A percentile compares a stretch with the other conserved stretches of the same genome.
These are phyloP conservation scores for Drosophila sp. DNA, from an alignment of 1,140 invertebrate genomes.

Conservation along the genomic window DNA sequence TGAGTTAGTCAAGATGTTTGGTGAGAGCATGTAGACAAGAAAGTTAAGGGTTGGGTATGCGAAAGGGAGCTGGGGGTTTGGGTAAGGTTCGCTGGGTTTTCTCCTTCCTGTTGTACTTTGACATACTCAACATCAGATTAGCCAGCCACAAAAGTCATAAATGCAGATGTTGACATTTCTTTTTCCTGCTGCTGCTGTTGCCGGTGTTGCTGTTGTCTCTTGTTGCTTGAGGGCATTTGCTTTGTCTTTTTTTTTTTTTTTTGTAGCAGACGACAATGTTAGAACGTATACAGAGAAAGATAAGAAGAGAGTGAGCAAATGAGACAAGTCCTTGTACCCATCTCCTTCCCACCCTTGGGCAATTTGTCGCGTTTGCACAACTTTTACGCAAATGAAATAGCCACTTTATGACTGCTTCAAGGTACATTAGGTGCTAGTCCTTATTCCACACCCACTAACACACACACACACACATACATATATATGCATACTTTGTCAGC, in stretches of 20 bases:
- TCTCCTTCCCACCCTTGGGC: conserved; percentile 40
- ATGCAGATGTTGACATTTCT: conserved; percentile 80
- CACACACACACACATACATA: not conserved
- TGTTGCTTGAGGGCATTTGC: conserved; percentile 59
- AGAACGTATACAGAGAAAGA: not conserved
- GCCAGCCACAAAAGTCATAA: conserved; percentile 78
- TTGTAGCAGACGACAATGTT: conserved; percentile 22
- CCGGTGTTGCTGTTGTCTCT: not conserved
- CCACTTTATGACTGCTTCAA: conserved; percentile 61
- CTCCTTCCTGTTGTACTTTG: conserved; percentile 34
- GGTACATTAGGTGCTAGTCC: conserved; percentile 24
- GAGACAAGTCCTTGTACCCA: not conserved
- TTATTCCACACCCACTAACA: not conserved
- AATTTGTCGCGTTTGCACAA: conserved; percentile 77
- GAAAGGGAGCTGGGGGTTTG: not conserved
- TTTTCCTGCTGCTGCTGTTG: conserved; percentile 24
- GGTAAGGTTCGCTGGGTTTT: conserved; percentile 25
- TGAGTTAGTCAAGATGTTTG: conserved; percentile 18
- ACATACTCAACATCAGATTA: conserved; percentile 76
- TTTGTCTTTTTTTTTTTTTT: conserved; percentile 73
- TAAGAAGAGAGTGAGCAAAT: conserved; percentile 12
- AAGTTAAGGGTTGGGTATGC: conserved; percentile 8
- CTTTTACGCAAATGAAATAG: conserved; percentile 75
- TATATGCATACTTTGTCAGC: conserved; percentile 34
- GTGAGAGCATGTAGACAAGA: not conserved